Evolutionary conservation across 2,888 invertebrate genomes (phyloP).

Genomic region (Caenorhabditis sp.): DNA sequence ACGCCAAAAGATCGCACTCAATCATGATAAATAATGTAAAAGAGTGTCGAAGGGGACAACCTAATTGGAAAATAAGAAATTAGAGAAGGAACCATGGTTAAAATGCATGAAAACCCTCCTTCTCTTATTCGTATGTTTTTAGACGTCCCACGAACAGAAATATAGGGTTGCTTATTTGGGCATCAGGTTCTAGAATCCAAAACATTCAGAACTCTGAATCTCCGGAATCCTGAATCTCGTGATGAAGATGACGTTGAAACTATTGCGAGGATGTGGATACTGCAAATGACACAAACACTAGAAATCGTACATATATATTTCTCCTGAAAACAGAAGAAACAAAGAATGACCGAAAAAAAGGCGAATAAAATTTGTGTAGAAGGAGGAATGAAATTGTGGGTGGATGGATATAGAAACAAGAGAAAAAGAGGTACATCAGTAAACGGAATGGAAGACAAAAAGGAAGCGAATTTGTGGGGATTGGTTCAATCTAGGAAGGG

Average conservation of each 20-base stretch:
- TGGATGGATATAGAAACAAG: conserved; percentile 33
- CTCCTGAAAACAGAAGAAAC: conserved; percentile 2
- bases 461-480: conserved; percentile 30
- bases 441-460: conserved; percentile 32
- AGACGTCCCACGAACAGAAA: conserved; percentile 8
- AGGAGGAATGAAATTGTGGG: not conserved
- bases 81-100: conserved; percentile 5
- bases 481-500: conserved; percentile 46
- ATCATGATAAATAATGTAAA: conserved; percentile 14
- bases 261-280: conserved; percentile 7
- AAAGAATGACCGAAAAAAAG: not conserved
- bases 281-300: conserved; percentile 29
- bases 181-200: not conserved
- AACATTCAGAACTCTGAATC: not conserved
- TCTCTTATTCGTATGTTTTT: not conserved
- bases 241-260: conserved; percentile 21
- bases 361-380: conserved; percentile 27
- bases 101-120: conserved; percentile 12
- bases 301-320: conserved; percentile 3
- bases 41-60: conserved; percentile 2
- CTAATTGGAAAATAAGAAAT: conserved; percentile 40
- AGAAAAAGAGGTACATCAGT: conserved; percentile 37
- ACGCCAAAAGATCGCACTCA: conserved; percentile 10
- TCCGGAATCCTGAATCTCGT: conserved; percentile 13
- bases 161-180: too few relatives aligned